Evolutionary conservation across 2,888 invertebrate genomes (phyloP).

Genomic region (Conomelus anceps): DNA sequence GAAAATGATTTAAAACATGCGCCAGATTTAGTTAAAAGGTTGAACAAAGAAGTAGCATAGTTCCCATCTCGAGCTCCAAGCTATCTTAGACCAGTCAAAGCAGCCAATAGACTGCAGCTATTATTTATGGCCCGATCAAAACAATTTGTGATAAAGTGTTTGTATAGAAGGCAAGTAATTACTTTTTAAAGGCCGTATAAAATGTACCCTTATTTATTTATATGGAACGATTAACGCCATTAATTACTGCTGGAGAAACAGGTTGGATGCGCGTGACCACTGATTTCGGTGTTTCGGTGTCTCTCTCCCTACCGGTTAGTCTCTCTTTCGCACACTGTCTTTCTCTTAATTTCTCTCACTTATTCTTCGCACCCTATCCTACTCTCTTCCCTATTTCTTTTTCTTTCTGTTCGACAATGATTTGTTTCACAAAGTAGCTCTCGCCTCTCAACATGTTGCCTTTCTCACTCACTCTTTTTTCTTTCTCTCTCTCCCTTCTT

Average conservation of each 20-base stretch:
- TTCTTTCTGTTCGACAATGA: neutral
- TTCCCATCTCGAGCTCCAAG: neutral
- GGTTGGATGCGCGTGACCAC: neutral
- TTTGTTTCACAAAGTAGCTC: neutral
- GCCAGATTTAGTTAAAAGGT: neutral
- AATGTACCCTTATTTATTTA: neutral
- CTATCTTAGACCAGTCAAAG: neutral
- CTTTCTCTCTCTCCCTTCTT: neutral
- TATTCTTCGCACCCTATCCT: neutral
- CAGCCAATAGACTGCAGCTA: neutral
- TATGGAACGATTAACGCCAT: neutral
- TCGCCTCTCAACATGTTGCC: neutral
- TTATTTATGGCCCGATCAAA: constrained; percentile 7
- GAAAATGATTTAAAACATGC: neutral
- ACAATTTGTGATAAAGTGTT: constrained; percentile 9
- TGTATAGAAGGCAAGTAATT: constrained; percentile 9
- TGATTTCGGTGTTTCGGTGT: neutral
- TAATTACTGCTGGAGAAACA: neutral
- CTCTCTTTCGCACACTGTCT: neutral
- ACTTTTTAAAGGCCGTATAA: neutral
- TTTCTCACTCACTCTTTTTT: neutral
- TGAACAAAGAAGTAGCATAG: neutral
- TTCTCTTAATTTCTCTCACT: too few species aligned
- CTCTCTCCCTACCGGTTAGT: too few species aligned
- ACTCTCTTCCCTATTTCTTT: neutral